phyloP scores from a whole-genome alignment of 2,113 vertebrate species.

The Gnathonemus echidnorhynchus region DNA sequence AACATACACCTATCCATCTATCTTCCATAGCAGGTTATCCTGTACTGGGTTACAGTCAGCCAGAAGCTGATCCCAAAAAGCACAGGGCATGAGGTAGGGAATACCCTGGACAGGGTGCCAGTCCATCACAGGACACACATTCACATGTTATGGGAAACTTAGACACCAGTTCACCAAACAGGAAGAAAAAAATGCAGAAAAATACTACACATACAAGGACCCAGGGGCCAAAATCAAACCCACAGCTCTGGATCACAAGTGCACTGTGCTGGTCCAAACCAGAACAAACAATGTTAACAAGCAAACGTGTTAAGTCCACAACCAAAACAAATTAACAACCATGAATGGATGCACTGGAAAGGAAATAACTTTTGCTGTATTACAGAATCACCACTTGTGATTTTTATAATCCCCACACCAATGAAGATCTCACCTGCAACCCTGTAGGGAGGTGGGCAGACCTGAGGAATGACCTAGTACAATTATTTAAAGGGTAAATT shows the following conservation, averaged over 20 bases:
- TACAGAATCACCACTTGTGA: background rate
- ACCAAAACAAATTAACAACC: background rate
- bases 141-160: background rate
- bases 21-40: background rate
- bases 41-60: background rate
- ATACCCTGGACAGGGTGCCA: background rate
- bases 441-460: background rate
- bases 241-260: background rate
- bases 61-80: background rate
- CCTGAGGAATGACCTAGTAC: background rate
- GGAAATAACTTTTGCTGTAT: background rate
- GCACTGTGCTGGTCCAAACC: background rate
- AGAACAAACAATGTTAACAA: background rate
- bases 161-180: background rate
- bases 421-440: background rate
- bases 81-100: background rate
- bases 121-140: background rate
- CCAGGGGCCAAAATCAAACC: background rate
- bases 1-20: background rate
- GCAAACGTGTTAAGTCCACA: background rate
- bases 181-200: background rate
- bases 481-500: background rate
- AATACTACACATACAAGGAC: background rate
- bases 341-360: background rate
- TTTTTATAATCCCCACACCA: background rate